Percentiles rank a stretch among this genome's conserved stretches.
These are phyloP conservation scores for Dipodomys ordii DNA, from an alignment of 2,113 vertebrate species.

Conservation along the genomic window DNA sequence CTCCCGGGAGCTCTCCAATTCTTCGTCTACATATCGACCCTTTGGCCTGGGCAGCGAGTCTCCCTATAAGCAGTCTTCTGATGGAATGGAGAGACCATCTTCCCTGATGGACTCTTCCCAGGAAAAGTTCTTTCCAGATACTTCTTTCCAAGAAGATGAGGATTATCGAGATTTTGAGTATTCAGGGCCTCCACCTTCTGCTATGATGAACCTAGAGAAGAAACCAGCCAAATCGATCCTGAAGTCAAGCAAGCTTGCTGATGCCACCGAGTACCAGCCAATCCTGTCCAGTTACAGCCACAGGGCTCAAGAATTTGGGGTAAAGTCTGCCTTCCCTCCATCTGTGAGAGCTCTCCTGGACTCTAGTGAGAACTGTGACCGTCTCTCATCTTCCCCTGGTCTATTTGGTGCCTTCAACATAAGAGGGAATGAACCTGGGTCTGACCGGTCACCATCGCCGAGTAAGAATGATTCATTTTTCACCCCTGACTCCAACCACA, in stretches of 20 bases:
- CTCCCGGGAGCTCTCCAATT: slow-evolving; percentile 84
- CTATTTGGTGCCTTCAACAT: slow-evolving; percentile 84
- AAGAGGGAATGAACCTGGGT: slow-evolving; percentile 82
- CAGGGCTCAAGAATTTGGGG: slow-evolving; percentile 84
- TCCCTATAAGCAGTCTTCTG: slow-evolving; percentile 84
- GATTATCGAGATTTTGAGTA: slow-evolving; percentile 90
- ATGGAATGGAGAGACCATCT: slow-evolving; percentile 86
- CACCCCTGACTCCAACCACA: slow-evolving; percentile 86
- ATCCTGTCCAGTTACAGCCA: slow-evolving; percentile 85
- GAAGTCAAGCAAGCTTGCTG: slow-evolving; percentile 85
- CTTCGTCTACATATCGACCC: slow-evolving; percentile 84
- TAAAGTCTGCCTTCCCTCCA: slow-evolving; percentile 84
- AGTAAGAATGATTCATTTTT: slow-evolving; percentile 88
- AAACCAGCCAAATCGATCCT: slow-evolving; percentile 89
- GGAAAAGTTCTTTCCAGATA: slow-evolving; percentile 90
- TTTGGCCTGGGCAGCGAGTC: slow-evolving; percentile 85
- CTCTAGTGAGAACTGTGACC: slow-evolving; percentile 84
- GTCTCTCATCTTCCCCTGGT: slow-evolving; percentile 79
- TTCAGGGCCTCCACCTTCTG: slow-evolving; percentile 83
- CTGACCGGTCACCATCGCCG: slow-evolving; percentile 84
- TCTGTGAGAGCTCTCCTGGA: slow-evolving; percentile 85
- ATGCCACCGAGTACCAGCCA: slow-evolving; percentile 84
- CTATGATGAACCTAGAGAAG: slow-evolving; percentile 88
- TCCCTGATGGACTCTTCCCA: slow-evolving; percentile 88
- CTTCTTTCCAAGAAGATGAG: slow-evolving; percentile 89